Evolutionary conservation across 2,797 vertebrate genomes (phyloP), one percentile per base, ranked within the genome.

Genomic region (Enteromius viviparus): DNA sequence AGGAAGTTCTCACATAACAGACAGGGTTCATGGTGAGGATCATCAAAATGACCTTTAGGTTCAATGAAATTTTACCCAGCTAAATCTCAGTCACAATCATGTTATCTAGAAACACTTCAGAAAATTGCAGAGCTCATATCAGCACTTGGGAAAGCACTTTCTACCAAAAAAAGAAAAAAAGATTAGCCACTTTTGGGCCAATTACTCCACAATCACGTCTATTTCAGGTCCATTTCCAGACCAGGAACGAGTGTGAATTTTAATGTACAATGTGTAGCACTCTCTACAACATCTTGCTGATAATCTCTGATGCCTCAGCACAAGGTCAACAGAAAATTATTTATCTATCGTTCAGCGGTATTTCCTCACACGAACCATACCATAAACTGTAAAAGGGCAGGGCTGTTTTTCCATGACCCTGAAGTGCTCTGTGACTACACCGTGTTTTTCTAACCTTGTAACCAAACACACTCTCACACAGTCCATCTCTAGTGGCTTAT

Each of bases 401-500:
- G 55, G 49, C 65, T 51, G 60, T 60, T 47, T 78, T 26, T 69
- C 65, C 70, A 37, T 42, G 70, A 47, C 70, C 80, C 78, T 55
- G 76, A 78, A 51, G 47, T 37, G 34, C 51, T 69, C 65, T 40
- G 74, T 72, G 79, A 65, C 68, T 71, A 12, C 12, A 65, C 49
- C 9, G 29, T 83, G 76, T 80, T 80, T 45, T 83, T 34, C 40
- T 74, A 79, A 76, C 82, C 82, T 80, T 84, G 65, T 65, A 71
- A 84, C 45, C 70, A 76, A 26, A 71, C 65, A 85, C 60, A 85
- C 82, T 68, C 68, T 68, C 64, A 76, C 37, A 80, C 26, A 85
- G 51, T 34, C 19, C 37, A 79, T 87, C 85, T 87, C 78, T 81
- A 64, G 85, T 71, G 83, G 84, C 69, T 81, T 85, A 74, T 84